Evolutionary conservation across 2,113 vertebrate species (phyloP).

Genomic region (Planiliza haematocheilus): DNA sequence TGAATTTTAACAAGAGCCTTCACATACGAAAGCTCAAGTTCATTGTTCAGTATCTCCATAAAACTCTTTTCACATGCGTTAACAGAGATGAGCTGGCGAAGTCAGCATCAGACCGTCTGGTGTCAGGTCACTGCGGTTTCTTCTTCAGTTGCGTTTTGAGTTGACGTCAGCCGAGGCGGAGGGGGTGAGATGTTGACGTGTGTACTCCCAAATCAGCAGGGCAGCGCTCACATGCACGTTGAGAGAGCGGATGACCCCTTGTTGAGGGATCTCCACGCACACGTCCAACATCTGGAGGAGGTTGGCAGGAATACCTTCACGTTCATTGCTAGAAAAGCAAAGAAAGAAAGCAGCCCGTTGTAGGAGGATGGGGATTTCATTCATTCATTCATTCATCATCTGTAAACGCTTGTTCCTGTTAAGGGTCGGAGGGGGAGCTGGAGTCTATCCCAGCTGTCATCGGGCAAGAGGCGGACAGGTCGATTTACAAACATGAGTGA

Average conservation of each 20-base stretch:
- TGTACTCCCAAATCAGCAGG: conserved; percentile 97
- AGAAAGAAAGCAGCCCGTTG: no score
- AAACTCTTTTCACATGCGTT: no score
- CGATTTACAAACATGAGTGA: no score
- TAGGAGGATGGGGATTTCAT: no score
- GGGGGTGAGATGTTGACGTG: conserved; percentile 85
- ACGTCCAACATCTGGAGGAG: conserved; percentile 93
- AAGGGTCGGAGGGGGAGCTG: no score
- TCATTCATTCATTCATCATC: no score
- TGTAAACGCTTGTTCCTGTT: no score
- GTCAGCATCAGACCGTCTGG: neutral
- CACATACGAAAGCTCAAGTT: neutral
- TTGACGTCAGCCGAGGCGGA: conserved; percentile 3
- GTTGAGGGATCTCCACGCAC: conserved; percentile 97
- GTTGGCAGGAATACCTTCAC: conserved; percentile 93
- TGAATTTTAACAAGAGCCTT: neutral
- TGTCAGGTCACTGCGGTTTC: neutral
- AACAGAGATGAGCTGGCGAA: no score
- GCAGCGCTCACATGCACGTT: conserved; percentile 97
- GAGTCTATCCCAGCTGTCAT: no score
- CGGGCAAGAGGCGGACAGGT: no score
- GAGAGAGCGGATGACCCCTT: conserved; percentile 93
- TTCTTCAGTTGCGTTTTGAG: conserved; percentile 22
- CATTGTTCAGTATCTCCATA: no score
- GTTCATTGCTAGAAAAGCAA: conserved; percentile 87